Percentiles rank a stretch among this genome's conserved stretches.
These are phyloP conservation scores for Neelides sp. DNA, from an alignment of 1,140 invertebrate genomes.

Conservation along the genomic window DNA sequence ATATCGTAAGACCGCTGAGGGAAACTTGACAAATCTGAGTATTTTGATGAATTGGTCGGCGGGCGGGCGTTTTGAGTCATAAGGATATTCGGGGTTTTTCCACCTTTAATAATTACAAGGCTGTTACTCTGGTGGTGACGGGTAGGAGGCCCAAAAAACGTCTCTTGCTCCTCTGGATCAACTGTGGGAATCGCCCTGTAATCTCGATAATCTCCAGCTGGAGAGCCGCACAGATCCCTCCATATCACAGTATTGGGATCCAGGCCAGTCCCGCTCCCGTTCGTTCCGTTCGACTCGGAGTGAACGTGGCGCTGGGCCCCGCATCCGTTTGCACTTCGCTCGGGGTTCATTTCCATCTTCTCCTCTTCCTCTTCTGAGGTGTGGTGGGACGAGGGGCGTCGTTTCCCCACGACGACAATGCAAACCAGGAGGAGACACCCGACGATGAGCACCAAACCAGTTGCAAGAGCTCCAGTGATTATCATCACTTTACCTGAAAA, in stretches of 20 bases:
- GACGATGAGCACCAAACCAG: conserved; percentile 43
- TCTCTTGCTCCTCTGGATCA: conserved; percentile 18
- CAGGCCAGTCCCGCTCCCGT: not conserved
- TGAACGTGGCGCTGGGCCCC: not conserved
- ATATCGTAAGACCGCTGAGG: too few species aligned
- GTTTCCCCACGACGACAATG: conserved; percentile 33
- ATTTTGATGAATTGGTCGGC: too few species aligned
- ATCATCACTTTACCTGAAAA: conserved; percentile 40
- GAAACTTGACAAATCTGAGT: too few species aligned
- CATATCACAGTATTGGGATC: conserved; percentile 16
- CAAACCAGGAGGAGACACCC: conserved; percentile 48
- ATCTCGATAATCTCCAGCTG: not conserved
- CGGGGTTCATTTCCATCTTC: conserved; percentile 53
- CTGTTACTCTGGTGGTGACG: not conserved
- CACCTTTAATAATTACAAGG: too few species aligned
- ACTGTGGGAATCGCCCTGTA: conserved; percentile 25
- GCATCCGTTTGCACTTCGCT: not conserved
- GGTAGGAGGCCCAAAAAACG: not conserved
- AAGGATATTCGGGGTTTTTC: too few species aligned
- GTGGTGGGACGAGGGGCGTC: not conserved
- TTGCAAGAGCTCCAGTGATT: conserved; percentile 46
- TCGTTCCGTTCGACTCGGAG: not conserved
- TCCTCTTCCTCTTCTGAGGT: conserved; percentile 37
- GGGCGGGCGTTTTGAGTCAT: too few species aligned
- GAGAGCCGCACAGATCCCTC: conserved; percentile 34